Conservation (phyloP, 2,113 vertebrate genomes). For the Xyliphius kryptos region DNA sequence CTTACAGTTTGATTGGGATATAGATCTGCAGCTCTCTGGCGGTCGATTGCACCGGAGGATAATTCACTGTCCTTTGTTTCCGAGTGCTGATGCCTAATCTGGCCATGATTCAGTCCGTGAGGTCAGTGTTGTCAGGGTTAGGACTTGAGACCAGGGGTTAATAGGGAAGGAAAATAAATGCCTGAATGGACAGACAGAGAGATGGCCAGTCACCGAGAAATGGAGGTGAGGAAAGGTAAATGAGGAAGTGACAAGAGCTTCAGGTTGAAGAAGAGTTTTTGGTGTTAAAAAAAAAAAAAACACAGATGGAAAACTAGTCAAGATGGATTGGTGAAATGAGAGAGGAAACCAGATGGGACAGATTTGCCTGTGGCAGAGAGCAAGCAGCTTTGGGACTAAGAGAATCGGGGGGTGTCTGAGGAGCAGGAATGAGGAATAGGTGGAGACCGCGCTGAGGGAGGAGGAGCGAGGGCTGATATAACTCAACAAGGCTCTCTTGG, state of each 20-base stretch:
- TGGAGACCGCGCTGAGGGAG: conserved; percentile 8
- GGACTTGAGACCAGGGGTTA: no score
- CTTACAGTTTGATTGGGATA: no score
- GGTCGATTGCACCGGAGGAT: no score
- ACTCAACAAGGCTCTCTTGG: conserved; percentile 57
- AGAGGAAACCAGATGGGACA: conserved; percentile 10
- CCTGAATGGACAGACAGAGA: conserved; percentile 6
- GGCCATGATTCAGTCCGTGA: no score
- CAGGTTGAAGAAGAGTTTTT: conserved; percentile 19
- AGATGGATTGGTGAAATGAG: conserved; percentile 12
- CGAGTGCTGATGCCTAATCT: no score
- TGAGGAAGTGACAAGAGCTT: conserved; percentile 38
- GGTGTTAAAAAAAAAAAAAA: conserved; percentile 16
- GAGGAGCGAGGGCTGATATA: conserved; percentile 52
- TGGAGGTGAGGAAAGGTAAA: conserved; percentile 25
- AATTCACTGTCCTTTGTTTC: no score
- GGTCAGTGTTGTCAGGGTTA: no score
- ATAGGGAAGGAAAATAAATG: background rate
- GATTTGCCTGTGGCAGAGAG: conserved; percentile 5
- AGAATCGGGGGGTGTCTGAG: no score
- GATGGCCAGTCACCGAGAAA: conserved; percentile 28
- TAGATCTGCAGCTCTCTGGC: no score
- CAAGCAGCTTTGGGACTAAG: background rate
- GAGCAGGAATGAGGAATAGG: conserved; percentile 14
- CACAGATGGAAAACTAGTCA: conserved; percentile 14